Base-by-base conservation (phyloP, 2,797 vertebrate genomes). In the Discoglossus pictus region DNA sequence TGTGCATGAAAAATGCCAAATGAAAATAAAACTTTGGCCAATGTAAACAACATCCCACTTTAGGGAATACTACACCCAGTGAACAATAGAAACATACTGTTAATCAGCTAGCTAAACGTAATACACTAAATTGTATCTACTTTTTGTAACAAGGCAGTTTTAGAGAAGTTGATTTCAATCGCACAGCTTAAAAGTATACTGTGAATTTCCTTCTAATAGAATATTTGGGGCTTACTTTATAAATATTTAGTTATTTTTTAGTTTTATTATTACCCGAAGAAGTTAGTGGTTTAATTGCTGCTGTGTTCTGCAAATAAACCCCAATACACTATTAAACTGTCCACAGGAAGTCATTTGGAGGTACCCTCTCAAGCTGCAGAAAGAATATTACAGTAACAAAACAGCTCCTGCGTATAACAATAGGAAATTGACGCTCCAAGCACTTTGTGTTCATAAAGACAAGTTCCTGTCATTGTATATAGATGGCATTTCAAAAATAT, bases 381-480 rank as follows among this genome's bases (percentile, higher is more conserved):
- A 13, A 50, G 31, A 43, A 38, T 13, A 24, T 63, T 17, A 53
- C 24, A 39, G 24, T 16, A 61, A 53, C 13, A 56, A 17, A 24
- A 24, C 18, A 54, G n/a, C 18, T 25, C 34, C 8, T 46, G 31
- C 52, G 53, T 56, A 20, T 51, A n/a, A 31, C n/a, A 51, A 16
- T 5, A 31, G 27, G 23, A 56, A 13, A 23, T 66, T 6, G 13
- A 20, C 11, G 38, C 61, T 66, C 35, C 34, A 47, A 12, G 23
- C 31, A 27, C n/a, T 42, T 46, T 44, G 20, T 59, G 54, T 52
- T 55, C 58, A 25, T 27, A 13, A 31, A 47, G 50, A 40, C 43
- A 34, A 17, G 60, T 70, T 70, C 60, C 67, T 70, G 43, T n/a
- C 67, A 55, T 56, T 63, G 67, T 63, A 8, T 43, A 35, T 6